Base-by-base conservation (phyloP, 2,113 vertebrate species). In the Aleadryas rufinucha region DNA sequence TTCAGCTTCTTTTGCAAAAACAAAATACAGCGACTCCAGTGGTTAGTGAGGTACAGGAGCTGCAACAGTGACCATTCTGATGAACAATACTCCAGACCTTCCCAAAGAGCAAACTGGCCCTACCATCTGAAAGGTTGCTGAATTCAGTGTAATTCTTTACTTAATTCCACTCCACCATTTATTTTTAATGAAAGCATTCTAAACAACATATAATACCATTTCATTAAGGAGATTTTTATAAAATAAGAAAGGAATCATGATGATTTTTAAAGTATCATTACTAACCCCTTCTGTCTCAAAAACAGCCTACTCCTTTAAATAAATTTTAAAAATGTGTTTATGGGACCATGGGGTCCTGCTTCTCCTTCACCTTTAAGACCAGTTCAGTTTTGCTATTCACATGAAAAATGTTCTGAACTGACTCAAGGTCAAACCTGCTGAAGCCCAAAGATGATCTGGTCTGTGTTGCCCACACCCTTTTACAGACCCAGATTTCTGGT, bases 11-110 rank as follows among this genome's bases (percentile, higher is more conserved):
- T 93, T 59, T 68, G 57, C 7, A 72, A 52, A 90, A 93, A 37
- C 50, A 45, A 57, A 81, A 76, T 24, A 22, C 64, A 84, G 84
- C 74, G 95, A 56, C 60, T 70, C 70, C 81, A 88, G 89, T 33
- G 75, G 33, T 57, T 68, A 69, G 74, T 24, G 61, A 87, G 37
- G 80, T 11, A 23, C 65, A 92, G 50, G 35, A 30, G 52, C 68
- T 61, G 49, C 77, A 72, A 53, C 1, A 57, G 70, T 19, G 60
- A 33, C 33, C 59, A n/a, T 59, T 59, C 50, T 57, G 27, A 16
- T 20, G 35, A 76, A 39, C 53, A 79, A 52, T 45, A 31, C 35
- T 52, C 44, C 3, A 16, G 26, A 41, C 35, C 27, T n/a, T 61
- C 57, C 27, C 23, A 44, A 72, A 41, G 39, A 52, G 42, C 35